These are phyloP conservation scores for Chorisops tibialis DNA, from an alignment of 2,888 invertebrate species.

Conservation along the genomic window DNA sequence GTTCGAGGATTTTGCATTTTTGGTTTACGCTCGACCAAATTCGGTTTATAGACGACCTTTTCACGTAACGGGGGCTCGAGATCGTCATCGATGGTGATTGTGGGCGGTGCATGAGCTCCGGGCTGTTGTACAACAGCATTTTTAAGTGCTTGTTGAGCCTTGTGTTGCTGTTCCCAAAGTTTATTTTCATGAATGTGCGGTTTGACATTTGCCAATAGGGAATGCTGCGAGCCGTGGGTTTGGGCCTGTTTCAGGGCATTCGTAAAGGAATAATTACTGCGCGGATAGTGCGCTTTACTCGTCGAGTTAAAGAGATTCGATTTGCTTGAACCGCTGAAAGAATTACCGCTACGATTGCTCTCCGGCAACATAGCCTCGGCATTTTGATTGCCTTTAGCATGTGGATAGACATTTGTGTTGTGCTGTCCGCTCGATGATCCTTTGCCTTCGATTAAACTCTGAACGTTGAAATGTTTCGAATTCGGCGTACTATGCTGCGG, in stretches of 20 bases:
- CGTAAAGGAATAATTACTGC: slow-evolving; percentile 14
- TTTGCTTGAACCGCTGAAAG: background rate
- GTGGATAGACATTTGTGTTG: background rate
- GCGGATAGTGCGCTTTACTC: slow-evolving; percentile 11
- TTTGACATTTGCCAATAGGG: slow-evolving; percentile 29
- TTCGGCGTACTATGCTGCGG: slow-evolving; percentile 7
- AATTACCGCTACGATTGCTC: background rate
- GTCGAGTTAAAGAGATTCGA: background rate
- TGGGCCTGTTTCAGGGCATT: slow-evolving; percentile 18
- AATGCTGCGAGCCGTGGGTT: slow-evolving; percentile 8
- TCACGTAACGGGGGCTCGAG: slow-evolving; percentile 33
- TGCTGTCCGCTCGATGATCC: background rate
- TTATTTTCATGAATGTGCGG: slow-evolving; percentile 27
- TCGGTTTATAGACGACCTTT: slow-evolving; percentile 38
- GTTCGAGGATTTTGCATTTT: slow-evolving; percentile 39
- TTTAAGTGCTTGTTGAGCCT: slow-evolving; percentile 12
- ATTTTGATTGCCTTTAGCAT: slow-evolving; percentile 7
- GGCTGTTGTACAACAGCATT: background rate
- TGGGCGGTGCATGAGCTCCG: slow-evolving; percentile 1
- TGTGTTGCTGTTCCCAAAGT: slow-evolving; percentile 19
- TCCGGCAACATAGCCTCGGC: background rate
- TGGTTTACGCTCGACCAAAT: slow-evolving; percentile 43
- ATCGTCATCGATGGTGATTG: slow-evolving; percentile 34
- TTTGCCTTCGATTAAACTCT: slow-evolving; percentile 26
- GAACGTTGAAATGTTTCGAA: slow-evolving; percentile 29